Evolutionary conservation across 2,797 vertebrate species (phyloP).

Genomic region (Nyctibius grandis): DNA sequence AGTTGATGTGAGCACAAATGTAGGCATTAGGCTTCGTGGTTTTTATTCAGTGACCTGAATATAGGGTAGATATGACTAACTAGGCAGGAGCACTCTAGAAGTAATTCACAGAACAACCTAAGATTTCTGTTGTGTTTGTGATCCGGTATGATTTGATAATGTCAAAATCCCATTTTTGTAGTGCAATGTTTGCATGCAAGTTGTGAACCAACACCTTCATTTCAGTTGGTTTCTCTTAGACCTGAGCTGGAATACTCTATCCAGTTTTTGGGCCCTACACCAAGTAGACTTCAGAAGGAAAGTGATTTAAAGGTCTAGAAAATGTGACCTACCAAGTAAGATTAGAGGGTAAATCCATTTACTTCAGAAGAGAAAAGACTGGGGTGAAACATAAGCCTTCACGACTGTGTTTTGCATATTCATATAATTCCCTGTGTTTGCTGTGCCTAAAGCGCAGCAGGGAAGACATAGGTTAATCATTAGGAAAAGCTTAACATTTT

Average conservation of each 20-base stretch:
- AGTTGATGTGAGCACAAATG: neutral
- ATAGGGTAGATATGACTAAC: neutral
- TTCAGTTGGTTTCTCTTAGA: neutral
- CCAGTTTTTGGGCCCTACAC: neutral
- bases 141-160: neutral
- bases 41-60: neutral
- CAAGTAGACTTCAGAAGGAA: neutral
- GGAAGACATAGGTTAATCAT: neutral
- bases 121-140: neutral
- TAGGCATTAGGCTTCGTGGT: neutral
- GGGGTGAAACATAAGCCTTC: neutral
- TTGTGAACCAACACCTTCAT: neutral
- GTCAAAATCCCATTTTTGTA: neutral
- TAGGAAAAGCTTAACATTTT: neutral
- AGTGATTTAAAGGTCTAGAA: neutral
- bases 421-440: neutral
- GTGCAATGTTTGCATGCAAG: accelerated
- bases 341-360: neutral
- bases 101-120: neutral
- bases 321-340: neutral
- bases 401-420: neutral
- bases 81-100: neutral
- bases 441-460: neutral
- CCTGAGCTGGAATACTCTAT: neutral
- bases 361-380: neutral